Conservation (phyloP, 2,888 invertebrate species). For the Malachius bipustulatus region DNA sequence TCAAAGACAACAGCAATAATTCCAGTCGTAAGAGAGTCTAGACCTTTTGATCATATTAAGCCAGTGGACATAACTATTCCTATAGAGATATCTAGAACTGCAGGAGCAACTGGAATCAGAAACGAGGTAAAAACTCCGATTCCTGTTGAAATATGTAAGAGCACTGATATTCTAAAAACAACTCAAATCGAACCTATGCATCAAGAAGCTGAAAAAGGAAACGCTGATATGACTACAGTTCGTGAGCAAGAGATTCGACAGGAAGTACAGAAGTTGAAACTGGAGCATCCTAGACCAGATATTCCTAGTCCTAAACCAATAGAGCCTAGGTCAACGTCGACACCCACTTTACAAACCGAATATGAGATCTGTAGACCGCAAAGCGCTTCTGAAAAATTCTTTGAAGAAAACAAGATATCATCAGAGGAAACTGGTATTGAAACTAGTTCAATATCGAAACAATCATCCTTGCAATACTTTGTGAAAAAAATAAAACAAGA, state of each 20-base stretch:
- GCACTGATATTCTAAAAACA: not conserved
- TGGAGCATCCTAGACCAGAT: conserved; percentile 31
- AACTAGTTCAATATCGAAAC: conserved; percentile 48
- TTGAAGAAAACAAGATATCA: conserved; percentile 23
- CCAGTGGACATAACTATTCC: no score
- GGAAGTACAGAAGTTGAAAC: conserved; percentile 31
- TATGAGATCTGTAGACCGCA: conserved; percentile 23
- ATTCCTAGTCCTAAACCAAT: conserved; percentile 27
- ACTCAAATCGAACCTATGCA: conserved; percentile 11
- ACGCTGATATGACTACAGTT: conserved; percentile 30
- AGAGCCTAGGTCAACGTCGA: conserved; percentile 8
- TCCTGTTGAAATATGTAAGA: conserved; percentile 6
- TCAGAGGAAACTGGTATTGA: conserved; percentile 36
- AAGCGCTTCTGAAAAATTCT: conserved; percentile 15
- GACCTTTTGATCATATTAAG: no score
- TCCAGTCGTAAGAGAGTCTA: no score
- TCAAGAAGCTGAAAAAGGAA: conserved; percentile 24
- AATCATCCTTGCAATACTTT: conserved; percentile 54
- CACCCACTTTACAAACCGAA: conserved; percentile 20
- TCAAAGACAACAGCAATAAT: no score
- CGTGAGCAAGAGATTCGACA: conserved; percentile 31
- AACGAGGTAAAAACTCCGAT: conserved; percentile 7
- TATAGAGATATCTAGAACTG: no score
- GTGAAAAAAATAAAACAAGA: conserved; percentile 48
- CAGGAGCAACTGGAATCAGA: no score